These are phyloP conservation scores for Yponomeuta malinellus DNA, from an alignment of 2,888 invertebrate species.

Conservation along the genomic window DNA sequence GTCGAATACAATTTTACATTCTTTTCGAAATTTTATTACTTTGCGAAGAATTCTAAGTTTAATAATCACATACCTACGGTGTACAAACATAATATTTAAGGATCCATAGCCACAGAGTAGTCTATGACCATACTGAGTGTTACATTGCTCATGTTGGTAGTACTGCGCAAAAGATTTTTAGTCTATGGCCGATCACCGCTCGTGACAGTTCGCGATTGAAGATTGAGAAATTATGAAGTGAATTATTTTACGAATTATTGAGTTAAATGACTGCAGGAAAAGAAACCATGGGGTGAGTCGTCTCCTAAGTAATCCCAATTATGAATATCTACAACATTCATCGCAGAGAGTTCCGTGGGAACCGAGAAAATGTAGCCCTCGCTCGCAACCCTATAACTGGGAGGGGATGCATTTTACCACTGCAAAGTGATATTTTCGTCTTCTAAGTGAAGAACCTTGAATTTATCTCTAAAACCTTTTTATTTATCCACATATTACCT, in stretches of 20 bases:
- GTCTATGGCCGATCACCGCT: conserved; percentile 47
- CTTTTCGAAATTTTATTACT: not conserved
- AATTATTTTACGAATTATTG: conserved; percentile 56
- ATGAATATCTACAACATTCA: conserved; percentile 22
- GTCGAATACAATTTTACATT: too few relatives aligned
- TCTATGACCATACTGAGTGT: not conserved
- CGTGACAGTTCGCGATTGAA: conserved; percentile 51
- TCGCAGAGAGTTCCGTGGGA: conserved; percentile 18
- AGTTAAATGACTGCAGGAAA: conserved; percentile 87
- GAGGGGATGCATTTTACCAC: conserved; percentile 71
- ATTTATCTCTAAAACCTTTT: not conserved
- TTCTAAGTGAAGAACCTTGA: conserved; percentile 26
- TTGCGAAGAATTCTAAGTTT: too few relatives aligned
- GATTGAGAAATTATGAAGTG: conserved; percentile 54
- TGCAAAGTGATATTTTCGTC: conserved; percentile 66
- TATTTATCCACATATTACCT: not conserved
- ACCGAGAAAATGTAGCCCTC: conserved; percentile 30
- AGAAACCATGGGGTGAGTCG: conserved; percentile 86
- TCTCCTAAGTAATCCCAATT: conserved; percentile 20
- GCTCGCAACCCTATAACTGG: conserved; percentile 53
- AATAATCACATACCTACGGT: too few relatives aligned
- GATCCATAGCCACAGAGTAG: too few relatives aligned
- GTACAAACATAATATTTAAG: too few relatives aligned
- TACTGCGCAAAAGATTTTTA: conserved; percentile 16
- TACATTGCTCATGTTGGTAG: not conserved